These are phyloP conservation scores for Leptopilina syphax DNA, from an alignment of 2,888 invertebrate species.

Conservation along the genomic window DNA sequence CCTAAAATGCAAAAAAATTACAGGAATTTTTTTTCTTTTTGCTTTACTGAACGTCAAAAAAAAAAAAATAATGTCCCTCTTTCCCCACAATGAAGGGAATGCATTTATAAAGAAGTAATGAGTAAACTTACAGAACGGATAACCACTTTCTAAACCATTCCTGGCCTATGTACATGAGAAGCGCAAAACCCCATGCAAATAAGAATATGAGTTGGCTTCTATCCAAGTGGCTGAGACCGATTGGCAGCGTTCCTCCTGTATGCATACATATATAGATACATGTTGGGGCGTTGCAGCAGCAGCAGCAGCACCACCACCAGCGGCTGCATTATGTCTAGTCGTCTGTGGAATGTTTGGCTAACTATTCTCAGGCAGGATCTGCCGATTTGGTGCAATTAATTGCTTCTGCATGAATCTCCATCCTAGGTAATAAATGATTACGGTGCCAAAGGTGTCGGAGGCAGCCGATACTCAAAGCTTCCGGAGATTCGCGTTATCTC, in stretches of 20 bases:
- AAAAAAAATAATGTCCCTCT: no score
- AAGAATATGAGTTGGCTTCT: constrained; percentile 66
- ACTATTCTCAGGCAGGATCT: constrained; percentile 32
- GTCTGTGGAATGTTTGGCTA: constrained; percentile 62
- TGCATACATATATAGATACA: no score
- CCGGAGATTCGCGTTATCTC: constrained; percentile 36
- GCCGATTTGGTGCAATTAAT: constrained; percentile 37
- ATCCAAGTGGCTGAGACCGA: constrained; percentile 73
- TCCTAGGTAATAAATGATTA: constrained; percentile 30
- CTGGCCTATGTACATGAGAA: constrained; percentile 44
- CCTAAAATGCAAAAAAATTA: no score
- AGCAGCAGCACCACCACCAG: constrained; percentile 32
- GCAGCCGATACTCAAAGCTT: constrained; percentile 39
- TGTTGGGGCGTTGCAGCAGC: constrained; percentile 40
- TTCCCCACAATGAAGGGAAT: not conserved
- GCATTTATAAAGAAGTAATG: constrained; percentile 62
- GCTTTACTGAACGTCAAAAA: no score
- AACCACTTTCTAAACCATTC: constrained; percentile 46
- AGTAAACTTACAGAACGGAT: constrained; percentile 66
- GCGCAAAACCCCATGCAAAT: constrained; percentile 60
- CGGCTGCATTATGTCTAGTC: constrained; percentile 59
- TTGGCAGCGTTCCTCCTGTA: constrained; percentile 61
- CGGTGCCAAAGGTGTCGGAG: constrained; percentile 38
- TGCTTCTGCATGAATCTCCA: constrained; percentile 34
- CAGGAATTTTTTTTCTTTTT: no score